Evolutionary conservation across 2,113 vertebrate species (phyloP).

Genomic region (Eupsittula cactorum): DNA sequence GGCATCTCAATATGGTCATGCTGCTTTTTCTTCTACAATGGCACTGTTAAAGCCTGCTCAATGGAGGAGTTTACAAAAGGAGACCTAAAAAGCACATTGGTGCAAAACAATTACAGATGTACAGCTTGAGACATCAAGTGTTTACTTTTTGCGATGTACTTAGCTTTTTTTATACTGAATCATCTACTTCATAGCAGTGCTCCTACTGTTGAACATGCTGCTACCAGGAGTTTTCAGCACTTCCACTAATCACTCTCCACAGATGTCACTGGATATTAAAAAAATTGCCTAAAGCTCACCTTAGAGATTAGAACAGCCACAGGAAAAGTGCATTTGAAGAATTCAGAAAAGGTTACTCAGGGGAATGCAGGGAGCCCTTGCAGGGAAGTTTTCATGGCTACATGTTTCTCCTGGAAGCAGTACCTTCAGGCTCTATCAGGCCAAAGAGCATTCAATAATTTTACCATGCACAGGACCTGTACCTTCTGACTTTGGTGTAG

Average conservation of each 20-base stretch:
- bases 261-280: neutral
- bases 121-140: neutral
- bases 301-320: neutral
- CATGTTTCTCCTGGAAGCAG: neutral
- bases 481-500: fast-evolving
- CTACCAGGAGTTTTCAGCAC: neutral
- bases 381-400: neutral
- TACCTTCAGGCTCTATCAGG: neutral
- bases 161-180: neutral
- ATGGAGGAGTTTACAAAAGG: neutral
- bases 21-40: neutral
- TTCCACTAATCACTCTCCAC: neutral
- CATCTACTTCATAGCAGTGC: neutral
- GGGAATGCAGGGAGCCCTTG: neutral
- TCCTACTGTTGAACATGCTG: neutral
- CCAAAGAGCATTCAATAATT: neutral
- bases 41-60: neutral
- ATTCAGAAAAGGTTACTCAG: neutral
- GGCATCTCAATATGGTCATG: neutral
- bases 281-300: neutral
- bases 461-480: neutral
- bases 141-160: neutral
- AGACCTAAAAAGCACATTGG: neutral
- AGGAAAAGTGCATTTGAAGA: neutral
- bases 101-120: neutral